phyloP scores from a whole-genome alignment of 1,140 invertebrate species.

The Bombus terrestris region DNA sequence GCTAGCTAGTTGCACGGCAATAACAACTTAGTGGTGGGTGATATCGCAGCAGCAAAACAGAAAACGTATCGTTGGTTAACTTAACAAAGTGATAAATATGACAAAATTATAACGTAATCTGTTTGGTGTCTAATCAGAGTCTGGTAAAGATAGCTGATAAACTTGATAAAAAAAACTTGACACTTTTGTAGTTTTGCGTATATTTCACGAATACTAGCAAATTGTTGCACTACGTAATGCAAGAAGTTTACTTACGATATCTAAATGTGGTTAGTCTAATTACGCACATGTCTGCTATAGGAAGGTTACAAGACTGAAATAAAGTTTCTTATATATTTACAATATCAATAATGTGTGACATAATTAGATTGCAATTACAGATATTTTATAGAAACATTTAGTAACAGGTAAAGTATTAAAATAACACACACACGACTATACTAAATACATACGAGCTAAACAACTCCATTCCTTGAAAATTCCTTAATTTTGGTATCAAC shows the following conservation, averaged over 20 bases:
- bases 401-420: background rate
- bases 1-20: slow-evolving; percentile 44
- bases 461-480: background rate
- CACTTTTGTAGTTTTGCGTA: background rate
- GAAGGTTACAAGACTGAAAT: background rate
- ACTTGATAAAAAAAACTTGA: background rate
- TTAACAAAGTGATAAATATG: background rate
- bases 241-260: background rate
- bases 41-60: background rate
- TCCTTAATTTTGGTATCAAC: background rate
- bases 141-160: too few relatives aligned
- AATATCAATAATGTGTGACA: background rate
- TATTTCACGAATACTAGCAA: background rate
- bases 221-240: background rate
- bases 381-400: background rate
- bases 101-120: background rate
- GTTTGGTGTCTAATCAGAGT: too few relatives aligned
- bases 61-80: background rate
- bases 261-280: background rate
- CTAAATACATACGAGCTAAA: background rate
- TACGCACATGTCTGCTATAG: background rate
- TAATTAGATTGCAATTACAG: background rate
- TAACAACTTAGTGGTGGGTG: background rate
- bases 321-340: background rate
- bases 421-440: background rate